Conservation (phyloP, 2,888 invertebrate genomes). For the Carabus problematicus region DNA sequence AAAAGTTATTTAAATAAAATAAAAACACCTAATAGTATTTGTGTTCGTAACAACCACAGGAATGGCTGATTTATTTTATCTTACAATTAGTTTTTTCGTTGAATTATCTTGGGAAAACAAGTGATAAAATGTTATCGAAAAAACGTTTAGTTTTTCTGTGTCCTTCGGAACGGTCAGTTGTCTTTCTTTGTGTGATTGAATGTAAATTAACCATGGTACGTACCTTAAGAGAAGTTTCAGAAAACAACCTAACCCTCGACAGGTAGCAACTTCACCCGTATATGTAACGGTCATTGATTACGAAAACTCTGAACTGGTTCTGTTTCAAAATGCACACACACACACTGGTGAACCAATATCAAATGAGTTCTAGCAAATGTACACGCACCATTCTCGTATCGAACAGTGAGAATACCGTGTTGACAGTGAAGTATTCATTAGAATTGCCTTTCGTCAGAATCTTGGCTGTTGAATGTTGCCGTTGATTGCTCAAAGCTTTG, state of each 20-base stretch:
- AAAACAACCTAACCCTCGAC: conserved; percentile 86
- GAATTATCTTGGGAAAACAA: conserved; percentile 30
- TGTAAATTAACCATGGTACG: conserved; percentile 48
- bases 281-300: conserved; percentile 82
- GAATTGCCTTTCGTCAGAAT: no score
- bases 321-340: not conserved
- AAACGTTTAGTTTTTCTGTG: conserved; percentile 16
- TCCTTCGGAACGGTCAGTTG: no score
- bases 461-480: not conserved
- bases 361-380: no score
- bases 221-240: conserved; percentile 83
- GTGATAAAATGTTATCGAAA: conserved; percentile 19
- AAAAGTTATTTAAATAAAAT: conserved; percentile 40
- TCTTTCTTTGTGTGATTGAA: not conserved
- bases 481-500: conserved; percentile 38
- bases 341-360: not conserved
- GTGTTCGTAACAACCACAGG: not conserved
- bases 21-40: conserved; percentile 15
- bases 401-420: no score
- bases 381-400: no score
- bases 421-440: no score
- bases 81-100: conserved; percentile 14
- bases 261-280: conserved; percentile 86
- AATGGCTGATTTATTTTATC: conserved; percentile 17
- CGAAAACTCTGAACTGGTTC: not conserved